A percentile compares a stretch with the other conserved stretches of the same genome.
Evolutionary conservation across 2,797 vertebrate species (phyloP).

Genomic region (Sciaenops ocellatus): DNA sequence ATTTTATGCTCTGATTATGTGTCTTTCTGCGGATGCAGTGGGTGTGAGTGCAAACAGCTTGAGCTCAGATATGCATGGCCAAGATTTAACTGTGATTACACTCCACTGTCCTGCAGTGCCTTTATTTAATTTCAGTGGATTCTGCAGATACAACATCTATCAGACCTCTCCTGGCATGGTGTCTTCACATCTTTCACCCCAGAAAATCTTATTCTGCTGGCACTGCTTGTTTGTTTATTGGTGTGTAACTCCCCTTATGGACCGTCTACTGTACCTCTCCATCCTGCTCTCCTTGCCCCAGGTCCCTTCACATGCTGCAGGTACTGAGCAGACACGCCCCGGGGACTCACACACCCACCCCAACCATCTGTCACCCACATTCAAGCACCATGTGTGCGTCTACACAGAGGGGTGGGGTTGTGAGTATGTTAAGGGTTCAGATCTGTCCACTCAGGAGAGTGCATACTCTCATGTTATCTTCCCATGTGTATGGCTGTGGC

Average conservation of each 20-base stretch:
- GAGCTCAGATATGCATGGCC: constrained; percentile 32
- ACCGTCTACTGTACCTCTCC: not conserved
- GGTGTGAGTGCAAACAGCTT: constrained; percentile 51
- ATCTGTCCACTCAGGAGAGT: constrained; percentile 36
- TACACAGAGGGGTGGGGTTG: constrained; percentile 2
- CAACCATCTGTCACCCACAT: constrained; percentile 61
- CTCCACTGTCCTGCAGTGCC: constrained; percentile 21
- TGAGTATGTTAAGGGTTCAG: constrained; percentile 15
- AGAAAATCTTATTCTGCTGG: constrained; percentile 24
- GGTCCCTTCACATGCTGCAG: constrained; percentile 58
- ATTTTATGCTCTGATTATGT: constrained; percentile 43
- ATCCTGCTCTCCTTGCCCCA: constrained; percentile 35
- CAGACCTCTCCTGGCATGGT: constrained; percentile 23
- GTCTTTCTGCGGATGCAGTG: constrained; percentile 26
- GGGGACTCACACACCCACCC: constrained; percentile 28
- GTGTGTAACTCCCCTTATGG: not conserved
- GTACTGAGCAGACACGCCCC: constrained; percentile 49
- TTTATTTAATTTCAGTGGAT: constrained; percentile 53
- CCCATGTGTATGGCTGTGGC: constrained; percentile 33
- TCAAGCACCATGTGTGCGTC: constrained; percentile 36
- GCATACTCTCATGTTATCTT: constrained; percentile 10
- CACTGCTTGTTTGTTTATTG: not conserved
- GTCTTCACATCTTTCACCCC: constrained; percentile 1
- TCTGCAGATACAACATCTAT: constrained; percentile 42
- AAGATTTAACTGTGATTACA: constrained; percentile 40